Evolutionary conservation across 2,888 invertebrate genomes (phyloP), one percentile per base, ranked within the genome.

Genomic region (Eupithecia dodoneata): DNA sequence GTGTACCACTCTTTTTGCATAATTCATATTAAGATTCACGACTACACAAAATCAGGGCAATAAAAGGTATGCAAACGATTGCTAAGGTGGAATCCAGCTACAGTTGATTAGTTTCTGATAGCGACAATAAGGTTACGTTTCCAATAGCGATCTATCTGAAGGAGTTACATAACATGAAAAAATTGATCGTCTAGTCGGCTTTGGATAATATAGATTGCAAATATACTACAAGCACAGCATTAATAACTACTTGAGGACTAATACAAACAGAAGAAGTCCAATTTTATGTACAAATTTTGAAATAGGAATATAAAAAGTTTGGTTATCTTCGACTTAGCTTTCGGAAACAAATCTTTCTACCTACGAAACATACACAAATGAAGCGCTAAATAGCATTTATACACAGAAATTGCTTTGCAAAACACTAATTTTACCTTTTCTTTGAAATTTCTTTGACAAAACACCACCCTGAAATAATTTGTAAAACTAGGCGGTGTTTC

Each of bases 111-210:
- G 75, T 71, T 81, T 75, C 76, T 71, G 80, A 81, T 80, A 82
- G 81, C 65, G 75, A 67, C 77, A 77, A 73, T 84, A 82, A 84
- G 88, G 88, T 89, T 89, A 87, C 77, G 77, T 83, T 82, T 80
- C 72, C 81, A 70, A 79, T 81, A 86, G 78, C 82, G 85, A 89
- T 88, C 87, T 87, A 90, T 91, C 83, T 79, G 15, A 73, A 81
- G 79, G 76, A 85, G 89, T 92, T 92, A 92, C 92, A 92, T 92
- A 92, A 92, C 90, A 81, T 75, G 76, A 85, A 83, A 83, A 30
- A 74, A 76, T 75, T 79, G 12, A 13, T 41, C 9, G 13, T 44
- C 42, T 59, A 71, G 74, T 75, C 77, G 75, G 72, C 55, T 59
- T 42, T 30, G 15, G 3, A 18, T 18, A 69, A 49, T 49, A 18